Evolutionary conservation across 2,113 vertebrate genomes (phyloP).

Genomic region (Notiomystis cincta): DNA sequence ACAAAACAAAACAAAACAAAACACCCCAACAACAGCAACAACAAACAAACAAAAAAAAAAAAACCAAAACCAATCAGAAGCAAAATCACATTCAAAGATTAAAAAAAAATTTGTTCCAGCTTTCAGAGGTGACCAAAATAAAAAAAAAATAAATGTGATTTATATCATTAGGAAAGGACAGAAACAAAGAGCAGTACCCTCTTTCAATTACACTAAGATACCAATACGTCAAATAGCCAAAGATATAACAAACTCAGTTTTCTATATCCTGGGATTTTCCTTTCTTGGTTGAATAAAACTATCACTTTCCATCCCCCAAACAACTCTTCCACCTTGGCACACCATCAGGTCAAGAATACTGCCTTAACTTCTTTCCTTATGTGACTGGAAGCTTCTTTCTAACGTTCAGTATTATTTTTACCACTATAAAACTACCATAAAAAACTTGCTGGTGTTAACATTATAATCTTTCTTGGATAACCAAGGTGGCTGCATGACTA

Average conservation of each 20-base stretch:
- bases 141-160: not conserved
- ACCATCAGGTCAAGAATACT: not conserved
- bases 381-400: not conserved
- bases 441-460: not conserved
- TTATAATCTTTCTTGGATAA: not conserved
- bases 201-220: not conserved
- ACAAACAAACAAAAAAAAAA: not conserved
- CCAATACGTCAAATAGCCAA: not conserved
- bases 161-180: not conserved
- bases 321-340: not conserved
- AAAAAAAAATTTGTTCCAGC: not conserved
- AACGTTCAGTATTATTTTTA: not conserved
- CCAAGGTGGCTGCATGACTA: not conserved
- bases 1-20: not conserved
- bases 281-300: not conserved
- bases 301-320: not conserved
- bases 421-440: not conserved
- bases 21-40: too few relatives aligned
- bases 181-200: not conserved
- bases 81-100: not conserved
- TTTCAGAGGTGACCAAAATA: not conserved
- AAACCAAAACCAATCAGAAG: not conserved
- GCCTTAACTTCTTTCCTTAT: not conserved
- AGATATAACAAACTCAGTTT: not conserved
- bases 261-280: not conserved